Evolutionary conservation across 2,888 invertebrate genomes (phyloP), one percentile per base, ranked within the genome.

Genomic region (Cabera pusaria): DNA sequence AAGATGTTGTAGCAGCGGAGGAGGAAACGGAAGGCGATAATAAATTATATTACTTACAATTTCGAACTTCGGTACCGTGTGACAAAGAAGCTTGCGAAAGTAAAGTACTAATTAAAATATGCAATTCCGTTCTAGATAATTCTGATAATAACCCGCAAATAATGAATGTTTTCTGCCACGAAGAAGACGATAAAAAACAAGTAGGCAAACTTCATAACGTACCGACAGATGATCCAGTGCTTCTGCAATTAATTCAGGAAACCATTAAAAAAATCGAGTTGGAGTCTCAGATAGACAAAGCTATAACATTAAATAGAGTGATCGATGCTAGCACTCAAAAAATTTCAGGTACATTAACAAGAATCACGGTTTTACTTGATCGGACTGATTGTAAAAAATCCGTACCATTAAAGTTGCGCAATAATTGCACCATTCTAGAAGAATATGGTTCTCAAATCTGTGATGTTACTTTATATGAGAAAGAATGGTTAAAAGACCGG

Each of bases 51-150:
- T 84, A 84, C 38, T 55, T 84, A 26, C 78, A 81, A 60, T 71
- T 62, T 11, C 65, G 62, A 33, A 64, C 81, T 17, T 50, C 52
- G 3, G 66, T 72, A 49, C 76, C 80, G 1, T 82, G 82, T 43
- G 64, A 72, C 25, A 67, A 62, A 50, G 48, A 49, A 19, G 49
- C 60, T 18, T 82, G 83, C 46, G 72, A 79, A 43, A 47, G 59
- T 8, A 67, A 66, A 25, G 72, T 79, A 11, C 56, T 63, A 19
- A 51, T 71, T 4, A 90, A 90, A 67, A 83, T 91, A 33, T 92
- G 92, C 59, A 90, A 90, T 54, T 82, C 90, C 7, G 73, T 90
- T 36, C 71, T 91, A 21, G 83, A 89, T 43, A 73, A 67, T 28
- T 74, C 76, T 0, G 71, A 82, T 22, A 65, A 72, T 16, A 62